Percentiles rank a stretch among this genome's conserved stretches.
phyloP scores from a whole-genome alignment of 2,888 invertebrate genomes.

The Sceliomorpha sp. region DNA sequence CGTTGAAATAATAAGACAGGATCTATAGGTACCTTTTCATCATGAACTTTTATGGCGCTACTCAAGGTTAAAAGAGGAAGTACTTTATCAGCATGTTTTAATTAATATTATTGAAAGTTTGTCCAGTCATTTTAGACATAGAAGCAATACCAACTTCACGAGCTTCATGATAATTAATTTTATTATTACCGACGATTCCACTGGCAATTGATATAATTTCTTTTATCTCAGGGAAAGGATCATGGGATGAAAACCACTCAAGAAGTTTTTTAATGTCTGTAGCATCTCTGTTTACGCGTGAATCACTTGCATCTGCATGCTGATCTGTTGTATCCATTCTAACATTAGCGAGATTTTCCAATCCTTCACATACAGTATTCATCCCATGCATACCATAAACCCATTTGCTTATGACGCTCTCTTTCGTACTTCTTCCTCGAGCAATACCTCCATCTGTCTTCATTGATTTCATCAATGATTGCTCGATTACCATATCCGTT shows the following conservation, averaged over 20 bases:
- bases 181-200: conserved; percentile 55
- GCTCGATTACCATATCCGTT: conserved; percentile 56
- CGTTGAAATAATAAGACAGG: conserved; percentile 53
- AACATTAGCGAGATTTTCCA: conserved; percentile 15
- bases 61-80: conserved; percentile 69
- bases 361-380: conserved; percentile 3
- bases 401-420: conserved; percentile 7
- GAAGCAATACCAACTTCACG: conserved; percentile 66
- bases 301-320: conserved; percentile 75
- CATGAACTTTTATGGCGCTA: conserved; percentile 67
- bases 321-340: conserved; percentile 61
- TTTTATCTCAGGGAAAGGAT: conserved; percentile 64
- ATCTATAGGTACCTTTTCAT: conserved; percentile 36
- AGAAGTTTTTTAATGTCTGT: conserved; percentile 64
- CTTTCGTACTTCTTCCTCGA: conserved; percentile 10
- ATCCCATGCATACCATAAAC: conserved; percentile 2
- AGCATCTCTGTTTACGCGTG: conserved; percentile 67
- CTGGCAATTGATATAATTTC: conserved; percentile 55
- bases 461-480: conserved; percentile 49
- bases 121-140: conserved; percentile 65
- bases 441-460: conserved; percentile 14
- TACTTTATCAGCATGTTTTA: too few relatives aligned
- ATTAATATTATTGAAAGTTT: conserved; percentile 50
- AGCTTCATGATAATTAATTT: conserved; percentile 62
- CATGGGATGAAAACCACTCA: conserved; percentile 68